Evolutionary conservation across 2,797 vertebrate species (phyloP).

Genomic region (Astyanax mexicanus): DNA sequence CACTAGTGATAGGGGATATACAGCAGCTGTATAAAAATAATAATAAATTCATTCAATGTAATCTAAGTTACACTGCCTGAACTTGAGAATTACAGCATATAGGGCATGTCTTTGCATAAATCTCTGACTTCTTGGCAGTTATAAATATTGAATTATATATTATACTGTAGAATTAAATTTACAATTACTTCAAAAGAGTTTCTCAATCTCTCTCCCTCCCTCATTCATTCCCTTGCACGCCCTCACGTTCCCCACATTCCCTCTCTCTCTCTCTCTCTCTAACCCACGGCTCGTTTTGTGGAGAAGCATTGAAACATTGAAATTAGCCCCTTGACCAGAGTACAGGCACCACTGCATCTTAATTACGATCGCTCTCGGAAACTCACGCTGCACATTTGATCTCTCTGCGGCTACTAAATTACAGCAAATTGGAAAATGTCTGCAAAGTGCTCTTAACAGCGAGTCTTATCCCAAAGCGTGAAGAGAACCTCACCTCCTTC

Average conservation of each 20-base stretch:
- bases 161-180: background rate
- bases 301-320: background rate
- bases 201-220: background rate
- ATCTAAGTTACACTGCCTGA: background rate
- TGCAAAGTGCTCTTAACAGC: slow-evolving; percentile 7
- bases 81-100: background rate
- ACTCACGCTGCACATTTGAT: background rate
- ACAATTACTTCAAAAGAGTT: background rate
- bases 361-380: background rate
- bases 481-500: background rate
- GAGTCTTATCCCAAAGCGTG: background rate
- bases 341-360: background rate
- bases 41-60: too few species aligned
- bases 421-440: slow-evolving; percentile 7
- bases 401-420: slow-evolving; percentile 3
- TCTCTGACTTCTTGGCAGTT: background rate
- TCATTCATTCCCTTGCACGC: background rate
- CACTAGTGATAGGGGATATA: too few species aligned
- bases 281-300: background rate
- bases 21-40: too few species aligned
- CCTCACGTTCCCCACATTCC: too few species aligned
- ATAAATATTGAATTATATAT: background rate
- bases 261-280: background rate
- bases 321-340: slow-evolving; percentile 13
- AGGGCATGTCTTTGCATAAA: background rate